Conservation (phyloP, 1,140 invertebrate species). For the Drosophila fuyamai region DNA sequence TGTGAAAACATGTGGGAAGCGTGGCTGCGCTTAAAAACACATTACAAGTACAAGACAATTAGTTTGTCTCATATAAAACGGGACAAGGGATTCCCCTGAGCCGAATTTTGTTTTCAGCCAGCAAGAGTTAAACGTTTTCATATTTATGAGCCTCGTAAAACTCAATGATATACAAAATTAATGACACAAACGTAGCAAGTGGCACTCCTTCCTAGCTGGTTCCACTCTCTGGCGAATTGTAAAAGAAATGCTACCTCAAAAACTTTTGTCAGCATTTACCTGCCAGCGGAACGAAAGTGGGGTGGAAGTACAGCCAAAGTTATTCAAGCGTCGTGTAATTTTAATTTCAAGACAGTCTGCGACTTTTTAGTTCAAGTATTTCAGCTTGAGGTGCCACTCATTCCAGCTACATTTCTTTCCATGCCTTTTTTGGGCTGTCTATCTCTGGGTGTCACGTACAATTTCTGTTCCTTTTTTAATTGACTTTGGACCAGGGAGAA, state of each 20-base stretch:
- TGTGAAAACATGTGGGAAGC: slow-evolving; percentile 77
- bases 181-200: slow-evolving; percentile 76
- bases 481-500: slow-evolving; percentile 67
- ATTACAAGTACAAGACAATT: slow-evolving; percentile 81
- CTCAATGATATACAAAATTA: slow-evolving; percentile 84
- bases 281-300: slow-evolving; percentile 17
- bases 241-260: slow-evolving; percentile 80
- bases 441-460: slow-evolving; percentile 71
- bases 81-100: neutral
- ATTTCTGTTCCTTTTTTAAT: slow-evolving; percentile 78
- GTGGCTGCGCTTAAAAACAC: slow-evolving; percentile 80
- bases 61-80: slow-evolving; percentile 75
- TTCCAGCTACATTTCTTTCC: slow-evolving; percentile 3
- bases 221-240: slow-evolving; percentile 73
- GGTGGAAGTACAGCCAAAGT: slow-evolving; percentile 24
- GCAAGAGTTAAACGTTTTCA: slow-evolving; percentile 83
- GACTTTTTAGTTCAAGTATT: slow-evolving; percentile 72
- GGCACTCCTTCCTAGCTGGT: slow-evolving; percentile 53
- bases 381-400: slow-evolving; percentile 27
- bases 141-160: slow-evolving; percentile 84
- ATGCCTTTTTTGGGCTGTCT: slow-evolving; percentile 30
- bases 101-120: slow-evolving; percentile 5
- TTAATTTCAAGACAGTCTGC: slow-evolving; percentile 77
- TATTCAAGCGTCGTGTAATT: slow-evolving; percentile 77
- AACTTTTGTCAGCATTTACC: slow-evolving; percentile 66